A percentile compares a stretch with the other conserved stretches of the same genome.
phyloP scores from a whole-genome alignment of 1,140 invertebrate species.

The Gonatopus flavifemur region DNA sequence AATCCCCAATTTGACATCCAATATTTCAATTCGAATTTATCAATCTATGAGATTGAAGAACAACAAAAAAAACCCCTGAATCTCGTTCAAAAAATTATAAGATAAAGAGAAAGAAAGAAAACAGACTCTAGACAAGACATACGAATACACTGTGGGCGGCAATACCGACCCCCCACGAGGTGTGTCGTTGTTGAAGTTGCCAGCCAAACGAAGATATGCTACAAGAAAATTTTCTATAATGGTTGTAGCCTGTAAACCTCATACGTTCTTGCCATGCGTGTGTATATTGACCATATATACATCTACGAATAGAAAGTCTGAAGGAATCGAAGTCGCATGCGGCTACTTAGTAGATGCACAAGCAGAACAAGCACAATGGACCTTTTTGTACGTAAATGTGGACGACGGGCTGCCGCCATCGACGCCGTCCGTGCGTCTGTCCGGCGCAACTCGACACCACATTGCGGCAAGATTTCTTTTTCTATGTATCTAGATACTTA shows the following conservation, averaged over 20 bases:
- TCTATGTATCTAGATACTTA: too few species aligned
- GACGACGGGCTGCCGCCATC: constrained; percentile 24
- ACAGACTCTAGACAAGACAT: too few species aligned
- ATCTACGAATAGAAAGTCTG: constrained; percentile 22
- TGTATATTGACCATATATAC: constrained; percentile 36
- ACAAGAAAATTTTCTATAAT: too few species aligned
- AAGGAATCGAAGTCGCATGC: constrained; percentile 17
- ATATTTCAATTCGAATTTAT: too few species aligned
- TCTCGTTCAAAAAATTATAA: too few species aligned
- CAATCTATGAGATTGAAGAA: too few species aligned
- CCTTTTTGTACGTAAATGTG: too few species aligned
- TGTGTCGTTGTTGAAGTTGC: too few species aligned
- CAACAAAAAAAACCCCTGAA: too few species aligned
- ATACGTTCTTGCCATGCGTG: constrained; percentile 15
- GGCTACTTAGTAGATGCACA: constrained; percentile 39
- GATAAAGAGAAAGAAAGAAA: too few species aligned
- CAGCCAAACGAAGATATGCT: constrained; percentile 12
- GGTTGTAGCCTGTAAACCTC: too few species aligned
- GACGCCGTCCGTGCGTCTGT: constrained; percentile 24
- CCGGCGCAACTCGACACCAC: constrained; percentile 50
- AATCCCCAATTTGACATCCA: too few species aligned
- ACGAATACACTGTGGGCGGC: constrained; percentile 30
- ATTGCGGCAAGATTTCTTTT: constrained; percentile 27
- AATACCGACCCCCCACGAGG: constrained; percentile 33
- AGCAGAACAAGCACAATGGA: constrained; percentile 42